phyloP scores from a whole-genome alignment of 2,888 invertebrate species.

The Trileptium ribeirensis region DNA sequence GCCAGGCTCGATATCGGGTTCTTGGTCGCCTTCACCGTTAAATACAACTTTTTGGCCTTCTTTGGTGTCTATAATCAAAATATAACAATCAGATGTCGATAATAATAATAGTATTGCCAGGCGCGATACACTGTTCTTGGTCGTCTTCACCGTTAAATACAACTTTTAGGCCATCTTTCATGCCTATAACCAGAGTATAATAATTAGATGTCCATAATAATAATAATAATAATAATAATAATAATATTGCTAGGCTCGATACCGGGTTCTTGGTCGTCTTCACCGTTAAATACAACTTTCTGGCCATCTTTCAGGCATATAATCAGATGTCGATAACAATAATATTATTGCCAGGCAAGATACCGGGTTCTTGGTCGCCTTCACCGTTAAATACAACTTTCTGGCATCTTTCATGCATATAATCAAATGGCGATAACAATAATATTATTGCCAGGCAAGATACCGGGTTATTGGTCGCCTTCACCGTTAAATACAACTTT shows the following conservation, averaged over 20 bases:
- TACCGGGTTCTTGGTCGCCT: slow-evolving; percentile 89
- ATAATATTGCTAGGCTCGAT: slow-evolving; percentile 88
- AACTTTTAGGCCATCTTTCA: slow-evolving; percentile 91
- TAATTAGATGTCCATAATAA: too few relatives aligned
- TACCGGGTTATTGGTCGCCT: slow-evolving; percentile 89
- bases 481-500: slow-evolving; percentile 87
- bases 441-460: slow-evolving; percentile 87
- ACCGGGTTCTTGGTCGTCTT: slow-evolving; percentile 93
- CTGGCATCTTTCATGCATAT: slow-evolving; percentile 84
- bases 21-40: slow-evolving; percentile 89
- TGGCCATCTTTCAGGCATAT: slow-evolving; percentile 88
- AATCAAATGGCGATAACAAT: slow-evolving; percentile 68
- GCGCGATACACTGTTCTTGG: slow-evolving; percentile 84
- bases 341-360: slow-evolving; percentile 87
- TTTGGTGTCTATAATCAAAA: slow-evolving; percentile 67
- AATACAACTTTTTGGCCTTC: slow-evolving; percentile 92
- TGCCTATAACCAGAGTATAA: slow-evolving; percentile 62
- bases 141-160: slow-evolving; percentile 88
- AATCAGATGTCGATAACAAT: slow-evolving; percentile 69
- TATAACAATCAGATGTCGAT: slow-evolving; percentile 65
- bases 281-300: slow-evolving; percentile 82
- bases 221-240: slow-evolving; percentile 80
- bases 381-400: slow-evolving; percentile 87
- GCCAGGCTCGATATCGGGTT: slow-evolving; percentile 83
- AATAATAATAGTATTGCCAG: slow-evolving; percentile 90